Evolutionary conservation across 2,113 vertebrate genomes (phyloP).

Genomic region (Tauraco erythrolophus): DNA sequence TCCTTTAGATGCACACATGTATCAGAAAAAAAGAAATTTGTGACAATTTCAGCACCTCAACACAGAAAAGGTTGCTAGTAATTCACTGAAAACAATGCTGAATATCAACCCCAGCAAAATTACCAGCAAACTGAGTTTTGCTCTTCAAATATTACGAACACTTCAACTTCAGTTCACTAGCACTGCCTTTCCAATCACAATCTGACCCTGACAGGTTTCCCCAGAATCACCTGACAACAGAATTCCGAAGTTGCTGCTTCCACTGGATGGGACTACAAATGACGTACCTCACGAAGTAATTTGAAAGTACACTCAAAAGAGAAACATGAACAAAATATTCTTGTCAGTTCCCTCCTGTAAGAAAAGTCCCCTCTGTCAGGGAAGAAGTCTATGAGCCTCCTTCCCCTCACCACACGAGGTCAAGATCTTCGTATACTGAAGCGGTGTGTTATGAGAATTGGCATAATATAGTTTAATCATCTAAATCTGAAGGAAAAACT

Average conservation of each 20-base stretch:
- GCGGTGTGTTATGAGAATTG: rapidly evolving
- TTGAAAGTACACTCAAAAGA: neutral
- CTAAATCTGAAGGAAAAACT: neutral
- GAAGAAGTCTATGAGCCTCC: neutral
- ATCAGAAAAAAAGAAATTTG: neutral
- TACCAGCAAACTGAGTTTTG: neutral
- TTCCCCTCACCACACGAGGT: neutral
- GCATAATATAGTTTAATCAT: rapidly evolving
- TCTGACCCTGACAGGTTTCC: neutral
- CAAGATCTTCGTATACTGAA: neutral
- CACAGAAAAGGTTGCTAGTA: neutral
- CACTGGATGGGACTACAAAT: neutral
- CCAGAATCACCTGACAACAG: neutral
- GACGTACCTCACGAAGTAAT: neutral
- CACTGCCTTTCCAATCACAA: neutral
- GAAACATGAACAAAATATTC: neutral
- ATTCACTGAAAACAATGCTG: neutral
- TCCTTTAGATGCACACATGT: neutral
- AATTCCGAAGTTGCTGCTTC: neutral
- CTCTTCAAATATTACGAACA: neutral
- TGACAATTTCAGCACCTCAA: neutral
- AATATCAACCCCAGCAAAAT: neutral
- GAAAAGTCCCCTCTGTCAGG: neutral
- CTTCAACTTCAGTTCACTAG: neutral
- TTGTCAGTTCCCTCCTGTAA: rapidly evolving